Evolutionary conservation across 1,140 invertebrate species (phyloP).

Genomic region (Drosophila funebris): DNA sequence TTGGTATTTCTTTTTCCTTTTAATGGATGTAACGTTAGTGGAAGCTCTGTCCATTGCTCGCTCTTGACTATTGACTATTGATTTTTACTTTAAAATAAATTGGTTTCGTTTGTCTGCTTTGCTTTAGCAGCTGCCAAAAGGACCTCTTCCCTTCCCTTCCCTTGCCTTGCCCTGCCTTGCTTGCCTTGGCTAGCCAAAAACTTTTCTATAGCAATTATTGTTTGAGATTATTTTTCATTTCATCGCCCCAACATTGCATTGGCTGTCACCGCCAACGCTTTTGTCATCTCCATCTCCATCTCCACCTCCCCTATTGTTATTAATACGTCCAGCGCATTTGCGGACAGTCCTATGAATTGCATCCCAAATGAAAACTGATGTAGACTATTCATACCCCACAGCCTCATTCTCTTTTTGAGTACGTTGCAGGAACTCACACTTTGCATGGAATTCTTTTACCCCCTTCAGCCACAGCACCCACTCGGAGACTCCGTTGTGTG

Average conservation of each 20-base stretch:
- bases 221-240: constrained; percentile 78
- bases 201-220: constrained; percentile 74
- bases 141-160: constrained; percentile 11
- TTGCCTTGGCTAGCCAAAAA: constrained; percentile 41
- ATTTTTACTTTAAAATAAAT: constrained; percentile 81
- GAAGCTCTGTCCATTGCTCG: constrained; percentile 1
- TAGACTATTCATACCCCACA: neutral
- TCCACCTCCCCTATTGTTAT: constrained; percentile 65
- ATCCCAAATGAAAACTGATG: constrained; percentile 62
- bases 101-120: constrained; percentile 76
- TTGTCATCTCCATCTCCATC: constrained; percentile 32
- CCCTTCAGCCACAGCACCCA: no score
- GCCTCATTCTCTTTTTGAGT: neutral
- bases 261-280: constrained; percentile 30
- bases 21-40: constrained; percentile 17
- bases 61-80: constrained; percentile 69
- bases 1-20: constrained; percentile 5
- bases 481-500: neutral
- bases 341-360: constrained; percentile 55
- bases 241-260: constrained; percentile 22
- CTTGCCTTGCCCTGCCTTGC: no score
- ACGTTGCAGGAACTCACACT: constrained; percentile 1
- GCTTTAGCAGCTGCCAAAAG: constrained; percentile 2
- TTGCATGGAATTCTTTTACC: constrained; percentile 11
- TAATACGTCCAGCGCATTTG: constrained; percentile 63